A percentile compares a stretch with the other conserved stretches of the same genome.
Evolutionary conservation across 2,797 vertebrate species (phyloP).

Genomic region (Sitta carolinensis): DNA sequence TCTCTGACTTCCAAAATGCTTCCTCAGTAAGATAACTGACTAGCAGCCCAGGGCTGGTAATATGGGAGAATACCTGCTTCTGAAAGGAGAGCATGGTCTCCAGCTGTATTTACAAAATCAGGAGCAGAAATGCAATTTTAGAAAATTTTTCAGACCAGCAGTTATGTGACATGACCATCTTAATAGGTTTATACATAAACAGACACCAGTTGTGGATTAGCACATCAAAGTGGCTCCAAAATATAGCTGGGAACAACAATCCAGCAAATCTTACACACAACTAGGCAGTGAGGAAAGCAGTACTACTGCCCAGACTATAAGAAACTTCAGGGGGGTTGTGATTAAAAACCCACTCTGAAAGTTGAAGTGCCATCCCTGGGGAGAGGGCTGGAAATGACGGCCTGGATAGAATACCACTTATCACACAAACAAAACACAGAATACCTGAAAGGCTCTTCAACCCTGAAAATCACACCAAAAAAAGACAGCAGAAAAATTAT

Average conservation of each 20-base stretch:
- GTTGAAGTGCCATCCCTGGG: too few species aligned
- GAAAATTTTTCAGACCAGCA: neutral
- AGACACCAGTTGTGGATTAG: neutral
- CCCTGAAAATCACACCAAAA: neutral
- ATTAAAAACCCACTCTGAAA: neutral
- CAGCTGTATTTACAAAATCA: neutral
- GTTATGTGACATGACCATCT: neutral
- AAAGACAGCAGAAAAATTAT: neutral
- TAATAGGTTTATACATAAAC: fast-evolving
- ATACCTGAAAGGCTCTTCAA: neutral
- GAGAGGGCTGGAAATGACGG: neutral
- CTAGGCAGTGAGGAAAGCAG: neutral
- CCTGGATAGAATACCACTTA: neutral
- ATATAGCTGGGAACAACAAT: neutral
- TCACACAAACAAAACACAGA: neutral
- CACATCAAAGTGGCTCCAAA: neutral
- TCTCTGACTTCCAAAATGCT: neutral
- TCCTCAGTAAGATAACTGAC: neutral
- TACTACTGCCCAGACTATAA: neutral
- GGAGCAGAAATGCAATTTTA: neutral
- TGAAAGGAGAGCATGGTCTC: neutral
- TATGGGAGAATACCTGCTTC: neutral
- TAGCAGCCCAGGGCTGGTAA: neutral
- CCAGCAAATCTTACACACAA: neutral
- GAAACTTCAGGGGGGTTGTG: neutral